These are phyloP conservation scores for Pontoporia blainvillei DNA, from an alignment of 2,113 vertebrate species.

Conservation along the genomic window DNA sequence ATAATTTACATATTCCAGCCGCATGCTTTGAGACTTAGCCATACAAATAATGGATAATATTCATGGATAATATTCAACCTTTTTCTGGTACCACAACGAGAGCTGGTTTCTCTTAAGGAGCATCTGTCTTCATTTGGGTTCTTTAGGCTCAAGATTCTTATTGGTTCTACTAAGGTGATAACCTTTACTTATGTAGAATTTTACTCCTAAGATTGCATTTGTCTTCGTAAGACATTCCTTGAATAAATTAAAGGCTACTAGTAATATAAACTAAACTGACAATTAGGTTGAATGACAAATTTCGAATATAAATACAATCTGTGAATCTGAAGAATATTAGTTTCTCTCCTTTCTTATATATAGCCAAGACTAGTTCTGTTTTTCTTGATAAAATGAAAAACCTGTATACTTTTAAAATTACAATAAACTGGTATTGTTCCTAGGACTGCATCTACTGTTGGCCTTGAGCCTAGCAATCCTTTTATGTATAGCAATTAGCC, in stretches of 20 bases:
- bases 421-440: not conserved
- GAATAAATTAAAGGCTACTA: not conserved
- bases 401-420: not conserved
- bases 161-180: not conserved
- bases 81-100: not conserved
- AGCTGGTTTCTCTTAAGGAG: not conserved
- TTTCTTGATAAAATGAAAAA: slow-evolving; percentile 3
- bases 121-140: not conserved
- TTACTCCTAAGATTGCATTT: not conserved
- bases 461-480: not conserved
- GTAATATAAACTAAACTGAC: not conserved
- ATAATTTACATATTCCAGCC: not conserved
- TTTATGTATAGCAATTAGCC: not conserved
- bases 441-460: not conserved
- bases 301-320: not conserved
- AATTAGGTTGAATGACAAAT: not conserved
- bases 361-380: not conserved
- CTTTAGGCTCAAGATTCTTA: not conserved
- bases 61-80: not conserved
- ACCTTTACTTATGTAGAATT: not conserved
- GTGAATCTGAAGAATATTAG: not conserved
- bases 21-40: not conserved
- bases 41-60: not conserved
- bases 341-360: not conserved
- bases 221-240: not conserved